Conservation (phyloP, 2,797 vertebrate genomes). For the Brachyalestes nurse region DNA sequence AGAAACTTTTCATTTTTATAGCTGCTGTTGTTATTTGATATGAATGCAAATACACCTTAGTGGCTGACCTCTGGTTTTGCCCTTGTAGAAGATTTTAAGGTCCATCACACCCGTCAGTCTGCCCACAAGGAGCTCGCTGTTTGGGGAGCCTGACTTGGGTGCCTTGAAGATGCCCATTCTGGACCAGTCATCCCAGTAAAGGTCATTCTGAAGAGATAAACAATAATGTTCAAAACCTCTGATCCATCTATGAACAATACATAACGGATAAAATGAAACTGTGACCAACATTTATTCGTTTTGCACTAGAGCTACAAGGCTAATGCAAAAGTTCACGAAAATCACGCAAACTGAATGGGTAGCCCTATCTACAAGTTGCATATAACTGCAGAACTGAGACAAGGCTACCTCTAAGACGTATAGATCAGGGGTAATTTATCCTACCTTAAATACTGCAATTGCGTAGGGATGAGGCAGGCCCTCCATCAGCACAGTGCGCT, state of each 20-base stretch:
- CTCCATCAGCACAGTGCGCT: slow-evolving; percentile 88
- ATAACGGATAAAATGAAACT: neutral
- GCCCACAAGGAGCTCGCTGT: slow-evolving; percentile 86
- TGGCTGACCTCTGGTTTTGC: slow-evolving; percentile 85
- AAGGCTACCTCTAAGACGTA: slow-evolving; percentile 86
- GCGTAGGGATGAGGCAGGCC: slow-evolving; percentile 96
- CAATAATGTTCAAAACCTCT: neutral
- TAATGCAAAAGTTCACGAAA: too few species aligned
- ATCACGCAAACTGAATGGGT: too few species aligned
- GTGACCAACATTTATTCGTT: too few species aligned
- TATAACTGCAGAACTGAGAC: too few species aligned
- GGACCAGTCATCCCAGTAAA: slow-evolving; percentile 99
- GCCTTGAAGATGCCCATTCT: slow-evolving; percentile 96
- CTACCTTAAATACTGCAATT: slow-evolving; percentile 95
- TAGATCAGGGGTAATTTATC: neutral
- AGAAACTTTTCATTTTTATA: neutral
- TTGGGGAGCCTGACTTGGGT: slow-evolving; percentile 85
- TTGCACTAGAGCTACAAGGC: too few species aligned
- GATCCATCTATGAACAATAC: neutral
- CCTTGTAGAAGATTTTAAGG: slow-evolving; percentile 96
- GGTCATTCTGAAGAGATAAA: slow-evolving; percentile 82
- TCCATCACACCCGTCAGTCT: slow-evolving; percentile 95
- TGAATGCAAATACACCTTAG: neutral
- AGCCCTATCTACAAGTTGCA: too few species aligned
- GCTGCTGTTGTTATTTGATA: neutral